Percentiles rank a stretch among this genome's conserved stretches.
Conservation (phyloP, 2,113 vertebrate species). For the Dicentrarchus labrax region DNA sequence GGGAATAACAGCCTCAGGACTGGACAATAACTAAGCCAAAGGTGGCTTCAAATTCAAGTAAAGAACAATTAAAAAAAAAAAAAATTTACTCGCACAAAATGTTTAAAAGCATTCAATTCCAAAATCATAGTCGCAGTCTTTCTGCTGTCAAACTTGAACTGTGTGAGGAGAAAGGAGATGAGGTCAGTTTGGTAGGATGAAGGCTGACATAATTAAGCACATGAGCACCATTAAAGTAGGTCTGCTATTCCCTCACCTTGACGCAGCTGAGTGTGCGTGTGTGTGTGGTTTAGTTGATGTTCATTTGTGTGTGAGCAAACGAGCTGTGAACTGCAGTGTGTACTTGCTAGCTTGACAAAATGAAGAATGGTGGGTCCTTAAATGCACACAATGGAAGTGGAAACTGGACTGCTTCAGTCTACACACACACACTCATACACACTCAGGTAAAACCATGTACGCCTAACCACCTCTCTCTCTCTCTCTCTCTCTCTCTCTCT, state of each 20-base stretch:
- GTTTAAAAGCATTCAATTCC: constrained; percentile 7
- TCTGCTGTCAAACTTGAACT: constrained; percentile 27
- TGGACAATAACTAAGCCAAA: background rate
- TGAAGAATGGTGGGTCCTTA: constrained; percentile 70
- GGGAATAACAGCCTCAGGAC: constrained; percentile 6
- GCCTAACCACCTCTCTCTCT: constrained; percentile 33
- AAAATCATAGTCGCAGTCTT: constrained; percentile 11
- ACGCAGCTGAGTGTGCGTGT: constrained; percentile 37
- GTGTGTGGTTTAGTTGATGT: constrained; percentile 25
- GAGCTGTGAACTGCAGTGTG: constrained; percentile 51
- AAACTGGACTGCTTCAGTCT: constrained; percentile 53
- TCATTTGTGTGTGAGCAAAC: constrained; percentile 45
- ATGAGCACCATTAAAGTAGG: constrained; percentile 64
- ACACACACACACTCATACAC: constrained; percentile 37
- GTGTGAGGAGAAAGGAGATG: background rate
- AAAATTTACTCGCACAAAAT: background rate
- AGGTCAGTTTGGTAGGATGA: constrained; percentile 36
- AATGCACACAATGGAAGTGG: constrained; percentile 63
- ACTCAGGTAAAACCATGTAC: constrained; percentile 50
- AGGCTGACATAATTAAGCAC: constrained; percentile 70
- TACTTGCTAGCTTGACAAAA: constrained; percentile 75
- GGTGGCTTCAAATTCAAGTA: background rate
- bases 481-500: constrained; percentile 7
- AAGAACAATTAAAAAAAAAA: background rate
- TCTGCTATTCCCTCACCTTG: constrained; percentile 63